A percentile compares a stretch with the other conserved stretches of the same genome.
Conservation (phyloP, 2,113 vertebrate genomes). For the Hyaena hyaena region DNA sequence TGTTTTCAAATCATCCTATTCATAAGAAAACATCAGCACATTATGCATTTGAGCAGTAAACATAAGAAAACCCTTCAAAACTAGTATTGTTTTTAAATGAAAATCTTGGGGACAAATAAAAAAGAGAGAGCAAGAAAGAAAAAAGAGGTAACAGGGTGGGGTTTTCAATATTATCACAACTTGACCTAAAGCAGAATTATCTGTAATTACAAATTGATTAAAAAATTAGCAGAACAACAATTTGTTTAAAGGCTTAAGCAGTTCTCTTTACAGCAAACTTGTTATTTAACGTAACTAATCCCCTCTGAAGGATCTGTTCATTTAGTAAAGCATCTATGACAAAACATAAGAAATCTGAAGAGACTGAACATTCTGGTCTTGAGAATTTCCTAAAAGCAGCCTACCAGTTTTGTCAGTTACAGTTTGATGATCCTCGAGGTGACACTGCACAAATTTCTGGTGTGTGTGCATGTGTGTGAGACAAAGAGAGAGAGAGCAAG, state of each 20-base stretch:
- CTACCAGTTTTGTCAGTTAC: slow-evolving; percentile 15
- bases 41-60: slow-evolving; percentile 9
- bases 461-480: not conserved
- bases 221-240: slow-evolving; percentile 10
- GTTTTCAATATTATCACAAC: slow-evolving; percentile 43
- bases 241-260: slow-evolving; percentile 42
- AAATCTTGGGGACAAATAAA: slow-evolving; percentile 34
- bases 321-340: not conserved
- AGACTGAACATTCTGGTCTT: not conserved
- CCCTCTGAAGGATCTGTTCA: not conserved
- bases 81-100: slow-evolving; percentile 45
- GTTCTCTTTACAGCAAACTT: slow-evolving; percentile 27
- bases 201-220: slow-evolving; percentile 20
- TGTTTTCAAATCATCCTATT: slow-evolving; percentile 33
- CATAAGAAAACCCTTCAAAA: slow-evolving; percentile 42
- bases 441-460: not conserved
- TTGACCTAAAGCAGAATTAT: slow-evolving; percentile 42
- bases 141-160: not conserved
- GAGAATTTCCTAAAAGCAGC: slow-evolving; percentile 42
- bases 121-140: not conserved
- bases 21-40: slow-evolving; percentile 22
- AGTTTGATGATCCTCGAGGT: not conserved
- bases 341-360: slow-evolving; percentile 5
- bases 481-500: slow-evolving; percentile 28
- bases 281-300: slow-evolving; percentile 29